These are phyloP conservation scores for Cordilura impudica DNA, from an alignment of 2,888 invertebrate genomes.

Conservation along the genomic window DNA sequence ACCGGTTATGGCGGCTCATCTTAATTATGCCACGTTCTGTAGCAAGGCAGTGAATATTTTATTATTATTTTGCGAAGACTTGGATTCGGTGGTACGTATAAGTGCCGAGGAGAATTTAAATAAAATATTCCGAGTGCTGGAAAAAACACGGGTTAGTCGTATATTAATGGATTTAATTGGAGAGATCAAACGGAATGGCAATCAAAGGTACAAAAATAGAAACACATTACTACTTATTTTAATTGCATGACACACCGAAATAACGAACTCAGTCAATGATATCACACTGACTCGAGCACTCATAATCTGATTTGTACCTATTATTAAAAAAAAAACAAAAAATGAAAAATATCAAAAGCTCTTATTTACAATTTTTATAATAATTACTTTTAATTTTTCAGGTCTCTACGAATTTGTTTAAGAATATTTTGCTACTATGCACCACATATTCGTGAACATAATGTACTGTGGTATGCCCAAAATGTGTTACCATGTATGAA, in stretches of 20 bases:
- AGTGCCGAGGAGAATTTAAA: conserved; percentile 90
- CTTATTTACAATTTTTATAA: background rate
- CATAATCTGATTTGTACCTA: background rate
- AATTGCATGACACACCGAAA: too few relatives aligned
- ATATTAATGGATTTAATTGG: conserved; percentile 89
- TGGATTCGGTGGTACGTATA: conserved; percentile 87
- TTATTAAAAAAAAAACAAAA: background rate
- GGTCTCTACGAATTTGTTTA: conserved; percentile 86
- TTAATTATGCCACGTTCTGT: conserved; percentile 83
- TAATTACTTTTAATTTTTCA: conserved; percentile 69
- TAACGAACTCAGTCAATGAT: too few relatives aligned
- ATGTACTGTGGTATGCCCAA: conserved; percentile 87
- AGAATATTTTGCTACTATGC: conserved; percentile 87
- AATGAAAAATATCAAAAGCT: background rate
- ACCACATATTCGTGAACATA: conserved; percentile 86
- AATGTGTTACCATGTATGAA: conserved; percentile 86
- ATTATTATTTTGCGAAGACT: conserved; percentile 85
- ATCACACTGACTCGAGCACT: too few relatives aligned
- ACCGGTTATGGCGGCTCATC: conserved; percentile 76
- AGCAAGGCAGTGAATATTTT: conserved; percentile 85
- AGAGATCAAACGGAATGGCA: conserved; percentile 89
- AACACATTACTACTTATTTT: too few relatives aligned
- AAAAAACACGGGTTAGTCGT: conserved; percentile 84
- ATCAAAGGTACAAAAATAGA: conserved; percentile 77
- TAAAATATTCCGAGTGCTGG: conserved; percentile 84